Conservation (phyloP, 2,113 vertebrate species). For the Aspidoscelis tigris region DNA sequence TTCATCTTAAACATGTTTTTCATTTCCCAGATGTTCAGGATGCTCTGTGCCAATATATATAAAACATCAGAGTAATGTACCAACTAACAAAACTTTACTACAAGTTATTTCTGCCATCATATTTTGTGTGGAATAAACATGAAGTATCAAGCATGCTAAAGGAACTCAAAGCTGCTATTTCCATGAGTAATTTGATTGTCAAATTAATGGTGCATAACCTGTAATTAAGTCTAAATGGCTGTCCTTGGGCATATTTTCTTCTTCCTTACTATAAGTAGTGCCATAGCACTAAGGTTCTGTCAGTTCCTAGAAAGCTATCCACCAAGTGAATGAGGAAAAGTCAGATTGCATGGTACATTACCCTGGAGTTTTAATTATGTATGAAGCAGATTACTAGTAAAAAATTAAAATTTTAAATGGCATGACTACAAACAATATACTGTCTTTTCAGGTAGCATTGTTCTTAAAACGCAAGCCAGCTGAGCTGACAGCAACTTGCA, state of each 20-base stretch:
- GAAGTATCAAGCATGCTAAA: not conserved
- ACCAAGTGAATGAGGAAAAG: not conserved
- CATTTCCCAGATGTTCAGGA: conserved; percentile 21
- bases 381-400: not conserved
- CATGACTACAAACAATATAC: not conserved
- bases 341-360: not conserved
- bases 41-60: not conserved
- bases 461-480: not conserved
- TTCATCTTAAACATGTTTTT: not conserved
- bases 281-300: not conserved
- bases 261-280: not conserved
- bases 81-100: not conserved
- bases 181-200: conserved; percentile 1
- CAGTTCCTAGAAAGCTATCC: not conserved
- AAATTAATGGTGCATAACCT: conserved; percentile 14
- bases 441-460: not conserved
- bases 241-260: conserved; percentile 2
- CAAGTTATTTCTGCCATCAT: not conserved
- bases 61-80: not conserved
- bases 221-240: conserved; percentile 15
- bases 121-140: not conserved
- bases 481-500: conserved; percentile 3
- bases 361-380: not conserved
- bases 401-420: not conserved
- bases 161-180: not conserved